phyloP scores from a whole-genome alignment of 2,113 vertebrate genomes.

The Nannobrachium achirus region DNA sequence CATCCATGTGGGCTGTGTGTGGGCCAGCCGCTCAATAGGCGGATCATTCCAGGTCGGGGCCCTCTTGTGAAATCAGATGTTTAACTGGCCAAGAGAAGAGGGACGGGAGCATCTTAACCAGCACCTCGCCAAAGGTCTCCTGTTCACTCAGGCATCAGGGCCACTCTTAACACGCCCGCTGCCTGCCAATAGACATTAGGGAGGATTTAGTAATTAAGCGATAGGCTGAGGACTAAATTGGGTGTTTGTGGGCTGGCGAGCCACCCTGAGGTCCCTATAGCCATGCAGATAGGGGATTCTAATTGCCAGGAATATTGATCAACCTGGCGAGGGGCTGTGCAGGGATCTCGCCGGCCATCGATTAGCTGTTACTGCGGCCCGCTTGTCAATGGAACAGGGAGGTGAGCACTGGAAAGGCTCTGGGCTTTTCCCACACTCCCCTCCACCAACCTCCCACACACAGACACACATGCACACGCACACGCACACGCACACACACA shows the following conservation, averaged over 20 bases:
- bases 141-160: conserved; percentile 75
- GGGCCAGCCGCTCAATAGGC: conserved; percentile 55
- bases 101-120: conserved; percentile 70
- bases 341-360: conserved; percentile 80
- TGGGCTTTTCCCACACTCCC: conserved; percentile 62
- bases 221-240: conserved; percentile 86
- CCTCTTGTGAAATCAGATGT: conserved; percentile 76
- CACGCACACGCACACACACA: conserved; percentile 4
- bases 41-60: conserved; percentile 66
- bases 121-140: conserved; percentile 79
- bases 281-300: conserved; percentile 87
- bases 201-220: conserved; percentile 87
- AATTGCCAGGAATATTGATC: conserved; percentile 87
- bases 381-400: conserved; percentile 75
- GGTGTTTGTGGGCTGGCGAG: conserved; percentile 82
- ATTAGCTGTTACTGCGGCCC: conserved; percentile 83
- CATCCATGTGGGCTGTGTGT: conserved; percentile 26
- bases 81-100: conserved; percentile 73
- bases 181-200: conserved; percentile 86
- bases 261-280: conserved; percentile 78
- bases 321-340: conserved; percentile 67
- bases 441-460: conserved; percentile 37
- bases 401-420: conserved; percentile 66
- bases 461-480: conserved; percentile 36
- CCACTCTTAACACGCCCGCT: conserved; percentile 62